A percentile compares a stretch with the other conserved stretches of the same genome.
These are phyloP conservation scores for Chaenocephalus aceratus DNA, from an alignment of 2,113 vertebrate species.

Conservation along the genomic window DNA sequence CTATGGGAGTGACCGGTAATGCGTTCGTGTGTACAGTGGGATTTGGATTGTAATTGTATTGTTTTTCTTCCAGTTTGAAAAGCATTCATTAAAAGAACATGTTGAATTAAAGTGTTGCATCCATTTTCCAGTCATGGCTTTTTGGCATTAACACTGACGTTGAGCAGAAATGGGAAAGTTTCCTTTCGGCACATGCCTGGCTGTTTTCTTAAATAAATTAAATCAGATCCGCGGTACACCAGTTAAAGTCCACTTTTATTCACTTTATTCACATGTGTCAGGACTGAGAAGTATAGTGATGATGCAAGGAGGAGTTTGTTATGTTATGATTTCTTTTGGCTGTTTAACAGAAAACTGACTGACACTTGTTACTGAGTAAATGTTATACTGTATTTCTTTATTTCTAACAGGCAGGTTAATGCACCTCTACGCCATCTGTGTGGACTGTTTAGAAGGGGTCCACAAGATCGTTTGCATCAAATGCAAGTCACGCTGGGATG, in stretches of 20 bases:
- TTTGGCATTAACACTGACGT: background rate
- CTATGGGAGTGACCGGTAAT: background rate
- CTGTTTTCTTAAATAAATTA: constrained; percentile 5
- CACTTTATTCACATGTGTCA: background rate
- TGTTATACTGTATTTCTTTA: background rate
- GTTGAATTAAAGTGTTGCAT: background rate
- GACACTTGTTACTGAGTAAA: background rate
- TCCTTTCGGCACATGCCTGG: background rate
- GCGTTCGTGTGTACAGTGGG: background rate
- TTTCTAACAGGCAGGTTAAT: constrained; percentile 93
- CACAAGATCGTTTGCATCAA: constrained; percentile 99
- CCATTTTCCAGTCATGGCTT: background rate
- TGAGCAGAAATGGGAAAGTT: background rate
- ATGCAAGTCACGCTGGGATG: constrained; percentile 98
- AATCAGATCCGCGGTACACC: background rate
- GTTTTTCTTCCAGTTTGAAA: background rate
- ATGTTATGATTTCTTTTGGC: background rate
- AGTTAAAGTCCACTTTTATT: too few relatives aligned
- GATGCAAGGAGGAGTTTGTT: background rate
- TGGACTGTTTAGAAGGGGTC: constrained; percentile 98
- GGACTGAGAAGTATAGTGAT: background rate
- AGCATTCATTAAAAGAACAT: background rate
- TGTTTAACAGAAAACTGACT: background rate
- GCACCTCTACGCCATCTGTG: constrained; percentile 98
- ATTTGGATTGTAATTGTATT: background rate